These are phyloP conservation scores for Apolygus lucorum DNA, from an alignment of 1,140 invertebrate genomes.

Conservation along the genomic window DNA sequence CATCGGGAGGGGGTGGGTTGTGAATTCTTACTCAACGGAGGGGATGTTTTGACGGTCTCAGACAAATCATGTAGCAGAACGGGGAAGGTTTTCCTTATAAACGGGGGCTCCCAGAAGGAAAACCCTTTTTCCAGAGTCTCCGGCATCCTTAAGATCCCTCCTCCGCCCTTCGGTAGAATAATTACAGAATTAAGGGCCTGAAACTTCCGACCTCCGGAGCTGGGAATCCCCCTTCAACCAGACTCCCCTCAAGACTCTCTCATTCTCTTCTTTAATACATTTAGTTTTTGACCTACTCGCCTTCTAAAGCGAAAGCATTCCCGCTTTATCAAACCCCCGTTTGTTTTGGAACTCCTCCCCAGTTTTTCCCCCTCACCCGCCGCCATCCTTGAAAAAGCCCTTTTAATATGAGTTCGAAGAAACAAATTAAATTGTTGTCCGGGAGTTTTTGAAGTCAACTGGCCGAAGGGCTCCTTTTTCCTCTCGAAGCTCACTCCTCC, in stretches of 20 bases:
- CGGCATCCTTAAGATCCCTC: neutral
- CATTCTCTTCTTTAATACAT: neutral
- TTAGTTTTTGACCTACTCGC: slow-evolving; percentile 9
- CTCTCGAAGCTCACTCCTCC: neutral
- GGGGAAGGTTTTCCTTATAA: no score
- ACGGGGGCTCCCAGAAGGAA: no score
- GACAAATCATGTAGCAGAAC: no score
- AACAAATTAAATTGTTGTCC: slow-evolving; percentile 17
- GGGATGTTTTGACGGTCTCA: no score
- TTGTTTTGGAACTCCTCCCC: slow-evolving; percentile 6
- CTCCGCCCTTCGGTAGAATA: neutral
- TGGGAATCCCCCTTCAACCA: neutral
- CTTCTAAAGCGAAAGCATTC: neutral
- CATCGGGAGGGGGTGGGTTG: no score
- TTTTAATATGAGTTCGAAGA: slow-evolving; percentile 15
- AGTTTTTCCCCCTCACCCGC: neutral
- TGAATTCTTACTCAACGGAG: no score
- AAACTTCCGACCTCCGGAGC: no score
- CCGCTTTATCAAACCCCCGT: slow-evolving; percentile 10
- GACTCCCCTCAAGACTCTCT: neutral
- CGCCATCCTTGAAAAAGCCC: neutral
- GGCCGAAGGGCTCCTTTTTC: neutral
- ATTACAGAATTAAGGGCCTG: slow-evolving; percentile 5
- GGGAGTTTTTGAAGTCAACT: slow-evolving; percentile 15
- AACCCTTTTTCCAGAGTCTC: no score